phyloP scores from a whole-genome alignment of 2,888 invertebrate species.

The Agonopterix subpropinquella region DNA sequence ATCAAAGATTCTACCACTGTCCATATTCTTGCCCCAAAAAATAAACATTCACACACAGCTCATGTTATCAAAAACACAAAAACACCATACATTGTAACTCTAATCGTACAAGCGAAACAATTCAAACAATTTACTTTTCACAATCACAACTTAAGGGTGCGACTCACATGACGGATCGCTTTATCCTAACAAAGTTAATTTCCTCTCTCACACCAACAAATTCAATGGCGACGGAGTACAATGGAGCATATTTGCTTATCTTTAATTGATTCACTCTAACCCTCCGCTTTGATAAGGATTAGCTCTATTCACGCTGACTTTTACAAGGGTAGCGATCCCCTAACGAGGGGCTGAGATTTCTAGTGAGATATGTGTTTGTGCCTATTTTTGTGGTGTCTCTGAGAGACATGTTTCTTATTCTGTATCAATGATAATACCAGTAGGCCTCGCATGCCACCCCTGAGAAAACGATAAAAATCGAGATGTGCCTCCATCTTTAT shows the following conservation, averaged over 20 bases:
- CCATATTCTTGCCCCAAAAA: neutral
- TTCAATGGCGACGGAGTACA: constrained; percentile 53
- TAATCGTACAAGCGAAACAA: constrained; percentile 26
- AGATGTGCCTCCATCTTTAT: no score
- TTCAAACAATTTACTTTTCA: constrained; percentile 41
- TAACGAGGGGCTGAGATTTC: constrained; percentile 56
- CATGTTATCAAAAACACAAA: neutral
- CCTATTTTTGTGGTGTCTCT: constrained; percentile 18
- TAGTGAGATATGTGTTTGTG: constrained; percentile 6
- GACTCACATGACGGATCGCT: constrained; percentile 59
- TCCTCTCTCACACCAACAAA: constrained; percentile 67
- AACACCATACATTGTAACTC: constrained; percentile 1
- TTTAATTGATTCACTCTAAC: constrained; percentile 75
- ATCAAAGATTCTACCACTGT: neutral
- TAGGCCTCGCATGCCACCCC: no score
- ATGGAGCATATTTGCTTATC: constrained; percentile 73
- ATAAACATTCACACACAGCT: constrained; percentile 6
- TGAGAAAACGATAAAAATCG: no score
- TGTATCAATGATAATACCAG: no score
- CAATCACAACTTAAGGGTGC: constrained; percentile 37
- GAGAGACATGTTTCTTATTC: constrained; percentile 6
- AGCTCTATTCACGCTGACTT: constrained; percentile 73
- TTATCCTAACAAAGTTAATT: constrained; percentile 66
- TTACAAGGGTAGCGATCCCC: constrained; percentile 67
- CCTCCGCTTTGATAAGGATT: constrained; percentile 67